These are phyloP conservation scores for Zootermopsis nevadensis DNA, from an alignment of 2,888 invertebrate species.

Conservation along the genomic window DNA sequence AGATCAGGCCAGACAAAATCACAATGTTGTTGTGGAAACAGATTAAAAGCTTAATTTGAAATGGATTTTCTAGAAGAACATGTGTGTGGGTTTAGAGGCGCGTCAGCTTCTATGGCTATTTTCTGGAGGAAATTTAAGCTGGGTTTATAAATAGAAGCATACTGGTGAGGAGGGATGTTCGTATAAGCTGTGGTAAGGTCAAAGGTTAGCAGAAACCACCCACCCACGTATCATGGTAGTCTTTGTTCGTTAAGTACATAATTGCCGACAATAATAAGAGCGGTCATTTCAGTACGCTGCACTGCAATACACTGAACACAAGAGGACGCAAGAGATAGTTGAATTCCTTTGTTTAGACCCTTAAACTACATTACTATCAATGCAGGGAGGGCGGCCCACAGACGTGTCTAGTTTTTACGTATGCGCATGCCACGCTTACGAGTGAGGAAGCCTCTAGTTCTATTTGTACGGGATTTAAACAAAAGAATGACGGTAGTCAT, in stretches of 20 bases:
- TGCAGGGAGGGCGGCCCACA: too few relatives aligned
- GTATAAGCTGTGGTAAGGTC: slow-evolving; percentile 5
- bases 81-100: too few relatives aligned
- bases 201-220: not conserved
- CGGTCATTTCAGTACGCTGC: not conserved
- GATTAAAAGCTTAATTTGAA: not conserved
- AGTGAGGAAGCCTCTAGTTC: too few relatives aligned
- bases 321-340: not conserved
- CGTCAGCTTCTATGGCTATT: too few relatives aligned
- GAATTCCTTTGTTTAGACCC: not conserved
- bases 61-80: slow-evolving; percentile 11
- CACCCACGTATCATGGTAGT: not conserved
- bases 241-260: not conserved
- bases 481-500: too few relatives aligned
- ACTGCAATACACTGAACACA: not conserved
- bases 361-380: too few relatives aligned
- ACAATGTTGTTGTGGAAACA: not conserved
- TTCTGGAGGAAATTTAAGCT: slow-evolving; percentile 9
- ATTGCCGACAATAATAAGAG: not conserved
- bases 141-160: not conserved
- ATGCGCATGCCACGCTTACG: too few relatives aligned
- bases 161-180: not conserved
- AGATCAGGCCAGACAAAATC: not conserved
- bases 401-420: too few relatives aligned
- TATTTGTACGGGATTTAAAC: too few relatives aligned